Conservation (phyloP, 2,797 vertebrate genomes). For the Alfaro cultratus region DNA sequence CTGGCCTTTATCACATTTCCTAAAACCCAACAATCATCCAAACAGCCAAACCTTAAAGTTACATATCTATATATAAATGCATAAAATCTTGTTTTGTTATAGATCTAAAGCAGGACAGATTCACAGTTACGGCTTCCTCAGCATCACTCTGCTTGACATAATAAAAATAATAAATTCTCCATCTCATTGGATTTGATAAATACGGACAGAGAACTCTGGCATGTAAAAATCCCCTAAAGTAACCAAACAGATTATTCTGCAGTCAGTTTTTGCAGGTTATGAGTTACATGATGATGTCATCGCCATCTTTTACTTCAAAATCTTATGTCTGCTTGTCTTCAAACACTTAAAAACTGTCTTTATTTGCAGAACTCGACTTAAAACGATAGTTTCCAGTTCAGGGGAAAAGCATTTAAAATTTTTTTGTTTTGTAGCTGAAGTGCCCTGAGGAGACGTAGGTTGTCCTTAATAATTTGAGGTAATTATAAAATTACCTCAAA, state of each 20-base stretch:
- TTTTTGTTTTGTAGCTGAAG: not conserved
- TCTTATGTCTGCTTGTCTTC: not conserved
- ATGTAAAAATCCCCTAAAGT: not conserved
- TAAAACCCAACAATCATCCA: not conserved
- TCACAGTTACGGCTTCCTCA: not conserved
- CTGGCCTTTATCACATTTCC: not conserved
- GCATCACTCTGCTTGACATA: no score
- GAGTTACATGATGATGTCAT: not conserved
- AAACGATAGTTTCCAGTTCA: not conserved
- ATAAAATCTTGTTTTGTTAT: not conserved
- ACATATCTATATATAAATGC: not conserved
- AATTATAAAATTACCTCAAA: not conserved
- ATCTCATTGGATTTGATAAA: not conserved
- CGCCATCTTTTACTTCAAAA: not conserved
- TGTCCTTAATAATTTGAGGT: no score
- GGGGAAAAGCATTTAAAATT: not conserved
- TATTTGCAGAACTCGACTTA: constrained; percentile 1
- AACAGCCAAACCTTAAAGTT: no score
- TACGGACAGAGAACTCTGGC: not conserved
- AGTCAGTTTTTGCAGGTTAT: not conserved
- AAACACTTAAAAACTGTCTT: not conserved
- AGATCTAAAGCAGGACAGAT: not conserved
- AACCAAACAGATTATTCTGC: not conserved
- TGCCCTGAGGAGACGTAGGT: not conserved
- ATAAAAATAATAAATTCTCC: no score